phyloP scores from a whole-genome alignment of 1,140 invertebrate species.

The Kradibia gibbosae region DNA sequence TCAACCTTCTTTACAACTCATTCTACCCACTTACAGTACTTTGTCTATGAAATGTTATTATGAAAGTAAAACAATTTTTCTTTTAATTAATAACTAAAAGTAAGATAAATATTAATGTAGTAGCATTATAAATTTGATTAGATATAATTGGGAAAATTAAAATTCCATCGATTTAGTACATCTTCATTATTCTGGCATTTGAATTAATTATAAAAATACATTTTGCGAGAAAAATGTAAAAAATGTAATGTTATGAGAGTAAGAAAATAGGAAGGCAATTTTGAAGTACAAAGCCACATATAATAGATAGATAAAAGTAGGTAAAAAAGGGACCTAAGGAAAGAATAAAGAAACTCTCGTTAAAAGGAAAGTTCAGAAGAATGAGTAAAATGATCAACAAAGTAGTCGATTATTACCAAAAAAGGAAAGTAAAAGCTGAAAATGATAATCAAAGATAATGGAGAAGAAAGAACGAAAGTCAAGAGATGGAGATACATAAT shows the following conservation, averaged over 20 bases:
- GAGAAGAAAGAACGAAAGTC: slow-evolving; percentile 35
- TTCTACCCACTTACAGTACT: no score
- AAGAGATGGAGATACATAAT: slow-evolving; percentile 41
- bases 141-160: no score
- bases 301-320: slow-evolving; percentile 33
- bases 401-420: slow-evolving; percentile 3
- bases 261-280: slow-evolving; percentile 22
- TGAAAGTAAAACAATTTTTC: no score
- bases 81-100: no score
- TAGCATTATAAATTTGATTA: no score
- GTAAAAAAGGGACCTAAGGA: not conserved
- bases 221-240: not conserved
- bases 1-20: slow-evolving; percentile 44
- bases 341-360: not conserved
- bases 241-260: slow-evolving; percentile 3
- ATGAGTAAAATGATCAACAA: not conserved
- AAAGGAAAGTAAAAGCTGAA: slow-evolving; percentile 11
- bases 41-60: no score
- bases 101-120: no score
- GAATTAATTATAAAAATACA: not conserved
- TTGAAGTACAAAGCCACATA: slow-evolving; percentile 31
- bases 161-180: no score
- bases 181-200: not conserved
- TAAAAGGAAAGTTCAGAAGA: not conserved
- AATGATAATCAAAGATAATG: slow-evolving; percentile 46